phyloP scores from a whole-genome alignment of 2,888 invertebrate genomes.

The Stenotaenia linearis region DNA sequence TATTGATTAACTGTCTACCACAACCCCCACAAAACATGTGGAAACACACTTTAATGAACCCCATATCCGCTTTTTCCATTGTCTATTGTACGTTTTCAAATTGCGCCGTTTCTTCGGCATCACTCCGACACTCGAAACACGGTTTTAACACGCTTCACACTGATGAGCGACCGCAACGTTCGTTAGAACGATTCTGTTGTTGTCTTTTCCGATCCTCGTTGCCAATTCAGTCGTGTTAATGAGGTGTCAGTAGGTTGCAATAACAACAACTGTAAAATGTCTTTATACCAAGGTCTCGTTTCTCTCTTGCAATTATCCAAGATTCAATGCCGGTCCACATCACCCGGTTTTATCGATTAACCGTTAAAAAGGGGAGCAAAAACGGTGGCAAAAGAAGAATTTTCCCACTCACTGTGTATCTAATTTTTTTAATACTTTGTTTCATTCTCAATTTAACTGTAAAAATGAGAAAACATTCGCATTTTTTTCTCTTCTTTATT shows the following conservation, averaged over 20 bases:
- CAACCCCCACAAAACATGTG: not conserved
- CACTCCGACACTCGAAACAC: not conserved
- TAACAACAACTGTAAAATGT: not conserved
- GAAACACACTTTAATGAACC: not conserved
- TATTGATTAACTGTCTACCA: conserved; percentile 9
- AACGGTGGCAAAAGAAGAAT: not conserved
- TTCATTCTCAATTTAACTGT: not conserved
- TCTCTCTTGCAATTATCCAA: conserved; percentile 6
- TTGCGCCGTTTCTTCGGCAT: not conserved
- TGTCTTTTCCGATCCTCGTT: not conserved
- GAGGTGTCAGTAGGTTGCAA: conserved; percentile 6
- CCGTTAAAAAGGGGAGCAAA: not conserved
- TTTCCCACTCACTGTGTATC: not conserved
- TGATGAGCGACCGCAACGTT: conserved; percentile 11
- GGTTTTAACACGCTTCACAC: not conserved
- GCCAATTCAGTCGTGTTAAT: conserved; percentile 12
- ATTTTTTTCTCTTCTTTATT: not conserved
- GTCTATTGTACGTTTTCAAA: not conserved
- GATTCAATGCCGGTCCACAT: not conserved
- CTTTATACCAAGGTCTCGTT: not conserved
- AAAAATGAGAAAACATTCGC: not conserved
- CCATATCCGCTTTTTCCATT: not conserved
- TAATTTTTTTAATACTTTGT: not conserved
- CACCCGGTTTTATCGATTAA: not conserved
- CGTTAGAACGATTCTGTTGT: not conserved